Percentiles rank a stretch among this genome's conserved stretches.
Evolutionary conservation across 2,113 vertebrate genomes (phyloP).

Genomic region (Coregonus clupeaformis): DNA sequence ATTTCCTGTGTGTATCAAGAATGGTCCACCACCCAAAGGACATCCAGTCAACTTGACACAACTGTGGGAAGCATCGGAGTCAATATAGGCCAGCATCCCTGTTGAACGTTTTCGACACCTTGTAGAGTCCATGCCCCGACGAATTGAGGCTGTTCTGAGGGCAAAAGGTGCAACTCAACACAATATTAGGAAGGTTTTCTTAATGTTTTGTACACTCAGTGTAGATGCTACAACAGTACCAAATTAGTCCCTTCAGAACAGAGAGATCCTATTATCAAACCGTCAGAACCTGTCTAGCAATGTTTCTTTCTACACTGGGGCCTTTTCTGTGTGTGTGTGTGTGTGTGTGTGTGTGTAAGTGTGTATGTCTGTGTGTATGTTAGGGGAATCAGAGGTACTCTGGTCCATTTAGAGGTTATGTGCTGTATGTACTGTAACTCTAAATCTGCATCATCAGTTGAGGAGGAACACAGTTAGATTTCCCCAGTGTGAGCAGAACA

Average conservation of each 20-base stretch:
- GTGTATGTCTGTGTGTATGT: neutral
- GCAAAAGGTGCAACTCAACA: no score
- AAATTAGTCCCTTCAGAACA: constrained; percentile 79
- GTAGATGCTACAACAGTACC: constrained; percentile 71
- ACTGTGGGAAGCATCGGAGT: no score
- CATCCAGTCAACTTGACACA: no score
- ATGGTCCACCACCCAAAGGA: no score
- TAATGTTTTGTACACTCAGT: constrained; percentile 16
- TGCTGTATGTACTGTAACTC: neutral
- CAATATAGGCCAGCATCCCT: no score
- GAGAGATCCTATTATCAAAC: constrained; percentile 95
- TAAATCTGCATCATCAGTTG: no score
- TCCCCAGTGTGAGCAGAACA: constrained; percentile 80
- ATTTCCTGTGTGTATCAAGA: no score
- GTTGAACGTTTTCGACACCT: no score
- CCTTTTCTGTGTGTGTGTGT: constrained; percentile 36
- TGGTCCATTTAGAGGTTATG: constrained; percentile 87
- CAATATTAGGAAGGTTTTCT: no score
- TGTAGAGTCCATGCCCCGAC: no score
- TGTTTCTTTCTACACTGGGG: constrained; percentile 61
- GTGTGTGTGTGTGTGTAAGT: no score
- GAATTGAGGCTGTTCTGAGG: no score
- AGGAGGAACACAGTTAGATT: constrained; percentile 69
- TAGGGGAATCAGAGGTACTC: constrained; percentile 81
- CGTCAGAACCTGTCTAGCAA: constrained; percentile 87